Evolutionary conservation across 2,113 vertebrate genomes (phyloP).

Genomic region (Osmerus mordax): DNA sequence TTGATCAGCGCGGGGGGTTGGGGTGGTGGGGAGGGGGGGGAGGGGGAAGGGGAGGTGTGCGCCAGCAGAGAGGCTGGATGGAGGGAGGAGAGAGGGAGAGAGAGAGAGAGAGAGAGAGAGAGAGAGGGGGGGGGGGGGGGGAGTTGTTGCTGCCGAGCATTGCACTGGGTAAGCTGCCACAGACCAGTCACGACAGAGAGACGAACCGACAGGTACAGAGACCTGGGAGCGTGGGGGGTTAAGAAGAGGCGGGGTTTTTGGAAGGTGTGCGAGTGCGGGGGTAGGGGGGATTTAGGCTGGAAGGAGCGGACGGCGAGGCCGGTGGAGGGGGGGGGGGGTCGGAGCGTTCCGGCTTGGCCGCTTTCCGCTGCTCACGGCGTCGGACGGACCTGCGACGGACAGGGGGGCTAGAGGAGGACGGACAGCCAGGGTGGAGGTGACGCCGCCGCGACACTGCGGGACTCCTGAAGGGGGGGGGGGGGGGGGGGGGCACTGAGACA

Average conservation of each 20-base stretch:
- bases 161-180: constrained; percentile 67
- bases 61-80: not conserved
- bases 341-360: too few species aligned
- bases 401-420: too few species aligned
- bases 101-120: constrained; percentile 48
- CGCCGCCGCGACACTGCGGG: constrained; percentile 56
- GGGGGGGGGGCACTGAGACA: not conserved
- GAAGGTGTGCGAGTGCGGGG: constrained; percentile 27
- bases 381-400: too few species aligned
- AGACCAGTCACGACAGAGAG: constrained; percentile 63
- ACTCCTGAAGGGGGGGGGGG: constrained; percentile 35
- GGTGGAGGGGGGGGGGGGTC: constrained; percentile 9
- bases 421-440: constrained; percentile 21
- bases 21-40: not conserved
- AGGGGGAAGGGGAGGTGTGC: not conserved
- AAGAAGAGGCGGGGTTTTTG: constrained; percentile 33
- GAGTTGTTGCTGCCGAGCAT: constrained; percentile 61
- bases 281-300: constrained; percentile 15
- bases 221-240: constrained; percentile 22
- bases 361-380: too few species aligned
- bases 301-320: constrained; percentile 1
- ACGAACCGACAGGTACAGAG: constrained; percentile 65
- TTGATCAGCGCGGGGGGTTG: constrained; percentile 60
- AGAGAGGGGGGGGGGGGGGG: constrained; percentile 57
- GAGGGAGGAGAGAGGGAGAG: constrained; percentile 35